Conservation (phyloP, 2,797 vertebrate species). For the Ctenochaetus hawaiiensis region DNA sequence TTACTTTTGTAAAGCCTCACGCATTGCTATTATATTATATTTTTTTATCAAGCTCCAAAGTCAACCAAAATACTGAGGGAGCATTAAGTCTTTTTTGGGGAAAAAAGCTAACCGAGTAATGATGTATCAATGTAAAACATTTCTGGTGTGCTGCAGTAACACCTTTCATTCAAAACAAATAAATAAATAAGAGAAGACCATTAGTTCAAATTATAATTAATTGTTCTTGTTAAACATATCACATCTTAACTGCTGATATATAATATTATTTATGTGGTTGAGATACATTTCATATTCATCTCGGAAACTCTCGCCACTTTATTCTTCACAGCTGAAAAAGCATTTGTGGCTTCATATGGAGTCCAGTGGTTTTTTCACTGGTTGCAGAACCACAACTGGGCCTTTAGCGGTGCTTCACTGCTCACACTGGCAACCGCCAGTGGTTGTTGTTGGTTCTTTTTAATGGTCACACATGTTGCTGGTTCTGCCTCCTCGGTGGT, state of each 20-base stretch:
- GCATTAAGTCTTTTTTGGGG: not conserved
- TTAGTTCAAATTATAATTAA: not conserved
- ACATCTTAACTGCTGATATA: not conserved
- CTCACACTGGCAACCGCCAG: conserved; percentile 44
- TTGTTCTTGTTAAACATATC: not conserved
- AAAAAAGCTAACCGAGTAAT: not conserved
- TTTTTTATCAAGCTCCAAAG: not conserved
- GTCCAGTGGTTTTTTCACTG: conserved; percentile 58
- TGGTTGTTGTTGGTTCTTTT: conserved; percentile 48
- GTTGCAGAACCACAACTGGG: conserved; percentile 69
- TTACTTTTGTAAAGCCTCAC: not conserved
- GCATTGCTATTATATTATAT: not conserved
- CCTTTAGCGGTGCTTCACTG: conserved; percentile 54
- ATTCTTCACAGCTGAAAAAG: conserved; percentile 53
- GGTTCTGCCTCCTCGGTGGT: conserved; percentile 68
- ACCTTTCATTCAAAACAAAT: not conserved
- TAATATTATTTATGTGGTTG: not conserved
- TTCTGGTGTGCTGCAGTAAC: not conserved
- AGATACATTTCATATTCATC: not conserved
- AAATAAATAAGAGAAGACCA: not conserved
- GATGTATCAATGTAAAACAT: not conserved
- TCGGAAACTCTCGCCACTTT: not conserved
- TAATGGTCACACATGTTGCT: conserved; percentile 63
- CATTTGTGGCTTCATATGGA: conserved; percentile 52
- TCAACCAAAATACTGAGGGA: not conserved